Base-by-base conservation (phyloP, 2,113 vertebrate species). In the Sorex fumeus region DNA sequence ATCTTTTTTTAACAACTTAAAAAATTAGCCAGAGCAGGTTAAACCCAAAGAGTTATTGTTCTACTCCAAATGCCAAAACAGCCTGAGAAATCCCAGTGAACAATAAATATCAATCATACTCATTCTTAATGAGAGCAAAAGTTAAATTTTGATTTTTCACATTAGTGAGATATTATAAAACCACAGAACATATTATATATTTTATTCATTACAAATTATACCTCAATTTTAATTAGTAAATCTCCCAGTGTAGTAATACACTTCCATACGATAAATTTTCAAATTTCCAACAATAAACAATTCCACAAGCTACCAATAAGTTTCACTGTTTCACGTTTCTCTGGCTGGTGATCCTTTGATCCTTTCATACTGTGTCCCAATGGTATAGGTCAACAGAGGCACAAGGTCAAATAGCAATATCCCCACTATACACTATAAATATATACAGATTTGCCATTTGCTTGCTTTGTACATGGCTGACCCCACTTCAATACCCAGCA, bases 41-140 rank as follows among this genome's bases (percentile, higher is more conserved):
- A 53, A 78, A 79, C 64, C 27, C 75, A 78, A 92, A 92, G 60
- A 32, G 77, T 72, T 60, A 71, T 19, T 94, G 6, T 88, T 94
- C 69, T 78, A 92, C 78, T 78, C 50, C 50, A 93, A 92, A n/a
- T 71, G 53, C 47, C 64, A 90, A 27, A 93, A 93, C 3, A 72
- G 47, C 72, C 27, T 50, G 34, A 88, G 76, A 88, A 75, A 45
- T 71, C 69, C 25, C 43, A 82, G 47, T 36, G 40, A 95, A 91
- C 36, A 93, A 62, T n/a, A 74, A 93, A 62, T n/a, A 74, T 93
- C 77, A 91, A 94, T 87, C 40, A 74, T 60, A 81, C 4, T 93
- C 47, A 85, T 71, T 95, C 94, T 83, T 91, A 95, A 92, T 91
- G 34, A 92, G 0, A 88, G 19, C 34, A 94, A 18, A 94, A 82